phyloP scores from a whole-genome alignment of 2,888 invertebrate genomes.

The Lacanobia oleracea region DNA sequence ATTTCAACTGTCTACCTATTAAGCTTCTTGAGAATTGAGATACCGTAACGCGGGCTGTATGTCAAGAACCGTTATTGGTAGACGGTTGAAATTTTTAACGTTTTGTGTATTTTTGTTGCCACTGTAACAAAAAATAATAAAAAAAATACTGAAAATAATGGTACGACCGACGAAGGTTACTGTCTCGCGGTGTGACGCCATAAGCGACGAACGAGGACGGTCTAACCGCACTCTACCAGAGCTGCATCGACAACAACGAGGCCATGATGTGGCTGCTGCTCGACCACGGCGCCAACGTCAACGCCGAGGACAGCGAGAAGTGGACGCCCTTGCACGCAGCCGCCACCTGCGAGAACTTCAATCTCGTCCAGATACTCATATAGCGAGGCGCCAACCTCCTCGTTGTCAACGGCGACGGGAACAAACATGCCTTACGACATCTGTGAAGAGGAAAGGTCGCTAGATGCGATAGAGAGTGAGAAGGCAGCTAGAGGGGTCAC shows the following conservation, averaged over 20 bases:
- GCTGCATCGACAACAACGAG: constrained; percentile 99
- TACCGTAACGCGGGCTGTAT: too few species aligned
- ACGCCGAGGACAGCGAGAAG: constrained; percentile 98
- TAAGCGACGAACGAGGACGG: constrained; percentile 99
- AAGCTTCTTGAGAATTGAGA: too few species aligned
- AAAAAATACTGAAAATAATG: too few species aligned
- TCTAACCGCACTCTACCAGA: constrained; percentile 99
- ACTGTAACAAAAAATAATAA: too few species aligned
- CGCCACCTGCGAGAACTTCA: constrained; percentile 99
- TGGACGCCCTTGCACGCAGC: constrained; percentile 99
- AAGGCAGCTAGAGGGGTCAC: constrained; percentile 98
- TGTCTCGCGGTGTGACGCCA: constrained; percentile 97
- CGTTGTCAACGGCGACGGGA: too few species aligned
- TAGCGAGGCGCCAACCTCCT: too few species aligned
- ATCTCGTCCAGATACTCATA: constrained; percentile 97
- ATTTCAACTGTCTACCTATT: too few species aligned
- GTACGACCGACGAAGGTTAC: constrained; percentile 94
- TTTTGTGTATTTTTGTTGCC: too few species aligned
- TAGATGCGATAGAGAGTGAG: constrained; percentile 98
- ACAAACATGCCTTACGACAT: constrained; percentile 99
- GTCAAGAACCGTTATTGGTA: too few species aligned
- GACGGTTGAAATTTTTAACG: too few species aligned
- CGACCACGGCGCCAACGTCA: constrained; percentile 94
- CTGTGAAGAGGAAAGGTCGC: constrained; percentile 98
- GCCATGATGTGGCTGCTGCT: constrained; percentile 98